Percentiles rank a stretch among this genome's conserved stretches.
Conservation (phyloP, 2,797 vertebrate genomes). For the Epinephelus awoara region DNA sequence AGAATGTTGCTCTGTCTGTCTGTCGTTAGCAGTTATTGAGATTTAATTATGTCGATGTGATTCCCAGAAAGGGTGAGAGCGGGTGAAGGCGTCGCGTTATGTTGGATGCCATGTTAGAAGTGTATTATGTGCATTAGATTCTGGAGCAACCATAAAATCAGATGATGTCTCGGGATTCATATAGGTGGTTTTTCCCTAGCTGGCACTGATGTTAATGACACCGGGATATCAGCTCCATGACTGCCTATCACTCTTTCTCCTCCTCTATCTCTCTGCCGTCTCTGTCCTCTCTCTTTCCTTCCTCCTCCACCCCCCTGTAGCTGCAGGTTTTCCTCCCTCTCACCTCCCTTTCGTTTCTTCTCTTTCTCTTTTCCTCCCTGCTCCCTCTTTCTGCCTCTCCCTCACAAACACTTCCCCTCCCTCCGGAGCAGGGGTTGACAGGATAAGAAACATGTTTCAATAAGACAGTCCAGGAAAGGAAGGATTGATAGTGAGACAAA, state of each 20-base stretch:
- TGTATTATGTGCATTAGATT: conserved; percentile 68
- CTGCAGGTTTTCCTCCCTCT: conserved; percentile 29
- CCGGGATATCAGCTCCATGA: conserved; percentile 49
- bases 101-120: conserved; percentile 41
- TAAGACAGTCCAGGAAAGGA: conserved; percentile 64
- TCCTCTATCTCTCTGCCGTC: conserved; percentile 45
- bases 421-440: conserved; percentile 64
- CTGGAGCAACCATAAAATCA: conserved; percentile 61
- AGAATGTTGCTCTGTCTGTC: conserved; percentile 44
- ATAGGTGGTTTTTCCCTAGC: conserved; percentile 37
- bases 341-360: not conserved
- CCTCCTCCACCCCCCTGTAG: not conserved
- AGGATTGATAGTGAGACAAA: conserved; percentile 76
- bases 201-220: conserved; percentile 66
- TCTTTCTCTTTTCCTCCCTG: conserved; percentile 11
- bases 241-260: conserved; percentile 38
- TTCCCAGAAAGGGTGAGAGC: conserved; percentile 60
- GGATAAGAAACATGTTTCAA: conserved; percentile 77
- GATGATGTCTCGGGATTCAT: conserved; percentile 61
- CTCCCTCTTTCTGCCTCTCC: conserved; percentile 38
- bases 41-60: conserved; percentile 66
- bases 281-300: conserved; percentile 13
- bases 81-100: conserved; percentile 48
- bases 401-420: conserved; percentile 56
- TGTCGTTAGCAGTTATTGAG: conserved; percentile 56